Evolutionary conservation across 2,797 vertebrate genomes (phyloP).

Genomic region (Odontamblyopus rebecca): DNA sequence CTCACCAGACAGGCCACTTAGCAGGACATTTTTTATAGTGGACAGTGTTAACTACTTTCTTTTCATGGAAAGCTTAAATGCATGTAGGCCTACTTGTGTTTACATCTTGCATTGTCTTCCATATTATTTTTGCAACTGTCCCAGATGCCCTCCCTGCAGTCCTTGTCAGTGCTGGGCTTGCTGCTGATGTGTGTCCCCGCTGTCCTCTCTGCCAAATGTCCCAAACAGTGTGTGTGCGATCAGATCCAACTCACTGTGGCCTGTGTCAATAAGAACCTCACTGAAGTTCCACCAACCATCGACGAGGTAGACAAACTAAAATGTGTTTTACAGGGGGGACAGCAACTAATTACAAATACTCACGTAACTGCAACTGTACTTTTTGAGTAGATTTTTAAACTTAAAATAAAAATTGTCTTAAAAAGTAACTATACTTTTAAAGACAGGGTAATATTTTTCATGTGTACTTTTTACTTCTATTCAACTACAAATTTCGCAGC

Average conservation of each 20-base stretch:
- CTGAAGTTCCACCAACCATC: constrained; percentile 75
- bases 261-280: constrained; percentile 86
- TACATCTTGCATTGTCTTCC: background rate
- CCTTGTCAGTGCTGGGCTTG: constrained; percentile 27
- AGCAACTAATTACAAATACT: too few species aligned
- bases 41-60: too few species aligned
- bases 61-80: background rate
- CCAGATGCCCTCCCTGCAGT: constrained; percentile 54
- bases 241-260: constrained; percentile 81
- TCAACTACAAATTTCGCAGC: too few species aligned
- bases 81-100: background rate
- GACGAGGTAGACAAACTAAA: constrained; percentile 75
- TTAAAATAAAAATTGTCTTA: too few species aligned
- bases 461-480: too few species aligned
- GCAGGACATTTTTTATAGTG: too few species aligned
- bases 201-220: constrained; percentile 69
- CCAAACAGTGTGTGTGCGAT: constrained; percentile 84
- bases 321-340: background rate
- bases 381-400: too few species aligned
- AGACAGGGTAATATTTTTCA: too few species aligned
- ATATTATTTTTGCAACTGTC: background rate
- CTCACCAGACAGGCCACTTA: too few species aligned
- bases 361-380: too few species aligned
- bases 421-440: too few species aligned
- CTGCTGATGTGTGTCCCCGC: constrained; percentile 44